Percentiles rank a stretch among this genome's conserved stretches.
These are phyloP conservation scores for Neoitamus cyanurus DNA, from an alignment of 2,888 invertebrate species.

Conservation along the genomic window DNA sequence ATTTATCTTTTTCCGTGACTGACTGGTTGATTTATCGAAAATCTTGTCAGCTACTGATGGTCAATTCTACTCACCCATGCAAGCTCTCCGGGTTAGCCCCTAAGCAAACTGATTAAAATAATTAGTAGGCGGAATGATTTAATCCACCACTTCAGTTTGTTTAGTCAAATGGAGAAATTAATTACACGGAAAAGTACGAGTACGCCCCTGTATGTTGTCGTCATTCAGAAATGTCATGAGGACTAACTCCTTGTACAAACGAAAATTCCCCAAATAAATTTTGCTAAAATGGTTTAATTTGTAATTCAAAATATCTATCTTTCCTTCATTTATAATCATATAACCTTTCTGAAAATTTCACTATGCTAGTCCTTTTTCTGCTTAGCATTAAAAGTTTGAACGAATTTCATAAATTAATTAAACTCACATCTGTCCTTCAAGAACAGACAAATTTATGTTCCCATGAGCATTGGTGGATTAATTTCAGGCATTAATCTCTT, in stretches of 20 bases:
- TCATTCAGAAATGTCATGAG: not conserved
- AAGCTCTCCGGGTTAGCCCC: not conserved
- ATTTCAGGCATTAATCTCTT: not conserved
- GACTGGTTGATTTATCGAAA: not conserved
- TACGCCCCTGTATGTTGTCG: not conserved
- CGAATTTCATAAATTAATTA: not conserved
- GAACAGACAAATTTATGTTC: not conserved
- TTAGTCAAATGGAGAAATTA: not conserved
- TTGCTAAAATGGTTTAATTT: not conserved
- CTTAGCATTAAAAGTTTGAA: not conserved
- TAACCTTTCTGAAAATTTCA: not conserved
- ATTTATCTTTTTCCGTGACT: not conserved
- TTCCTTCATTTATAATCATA: not conserved
- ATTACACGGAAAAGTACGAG: not conserved
- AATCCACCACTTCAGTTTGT: not conserved
- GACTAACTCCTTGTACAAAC: not conserved
- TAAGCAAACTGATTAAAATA: not conserved
- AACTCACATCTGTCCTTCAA: not conserved
- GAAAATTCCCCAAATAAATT: not conserved
- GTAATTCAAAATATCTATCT: not conserved
- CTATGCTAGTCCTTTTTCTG: not conserved
- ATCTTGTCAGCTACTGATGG: not conserved
- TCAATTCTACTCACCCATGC: not conserved
- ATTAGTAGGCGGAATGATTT: not conserved
- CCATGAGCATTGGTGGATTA: not conserved